Conservation (phyloP, 2,888 invertebrate genomes). For the Dynastes maya region DNA sequence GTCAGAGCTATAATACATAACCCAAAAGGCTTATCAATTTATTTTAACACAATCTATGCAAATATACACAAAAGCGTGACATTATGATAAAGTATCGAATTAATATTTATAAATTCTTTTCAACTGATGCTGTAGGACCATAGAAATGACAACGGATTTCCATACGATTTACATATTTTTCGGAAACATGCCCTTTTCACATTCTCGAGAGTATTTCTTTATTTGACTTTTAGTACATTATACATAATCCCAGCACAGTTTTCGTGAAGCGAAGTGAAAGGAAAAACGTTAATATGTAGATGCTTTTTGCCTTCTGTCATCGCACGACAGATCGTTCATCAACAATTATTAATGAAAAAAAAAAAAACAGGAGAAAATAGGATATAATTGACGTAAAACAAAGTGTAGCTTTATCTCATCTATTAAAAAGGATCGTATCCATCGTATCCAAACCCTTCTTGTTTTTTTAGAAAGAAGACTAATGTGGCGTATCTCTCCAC, state of each 20-base stretch:
- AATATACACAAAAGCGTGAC: neutral
- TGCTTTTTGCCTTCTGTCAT: too few species aligned
- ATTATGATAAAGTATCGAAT: conserved; percentile 2
- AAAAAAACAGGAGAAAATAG: neutral
- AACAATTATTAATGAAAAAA: neutral
- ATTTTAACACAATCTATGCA: conserved; percentile 3
- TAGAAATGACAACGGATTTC: conserved; percentile 6
- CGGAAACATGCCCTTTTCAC: neutral
- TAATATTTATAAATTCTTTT: conserved; percentile 3
- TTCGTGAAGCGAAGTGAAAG: neutral
- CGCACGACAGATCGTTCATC: too few species aligned
- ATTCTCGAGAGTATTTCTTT: neutral
- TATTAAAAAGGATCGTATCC: too few species aligned
- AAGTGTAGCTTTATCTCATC: neutral
- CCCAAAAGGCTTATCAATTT: neutral
- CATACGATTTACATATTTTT: conserved; percentile 4
- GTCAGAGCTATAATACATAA: too few species aligned
- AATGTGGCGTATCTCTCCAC: neutral
- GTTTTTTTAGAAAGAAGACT: neutral
- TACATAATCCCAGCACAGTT: neutral
- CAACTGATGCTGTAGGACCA: neutral
- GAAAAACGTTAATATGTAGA: neutral
- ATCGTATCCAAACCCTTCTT: neutral
- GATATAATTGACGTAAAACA: neutral
- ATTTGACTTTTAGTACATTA: neutral